Percentiles rank a stretch among this genome's conserved stretches.
Conservation (phyloP, 2,888 invertebrate genomes). For the Drosophila histrio region DNA sequence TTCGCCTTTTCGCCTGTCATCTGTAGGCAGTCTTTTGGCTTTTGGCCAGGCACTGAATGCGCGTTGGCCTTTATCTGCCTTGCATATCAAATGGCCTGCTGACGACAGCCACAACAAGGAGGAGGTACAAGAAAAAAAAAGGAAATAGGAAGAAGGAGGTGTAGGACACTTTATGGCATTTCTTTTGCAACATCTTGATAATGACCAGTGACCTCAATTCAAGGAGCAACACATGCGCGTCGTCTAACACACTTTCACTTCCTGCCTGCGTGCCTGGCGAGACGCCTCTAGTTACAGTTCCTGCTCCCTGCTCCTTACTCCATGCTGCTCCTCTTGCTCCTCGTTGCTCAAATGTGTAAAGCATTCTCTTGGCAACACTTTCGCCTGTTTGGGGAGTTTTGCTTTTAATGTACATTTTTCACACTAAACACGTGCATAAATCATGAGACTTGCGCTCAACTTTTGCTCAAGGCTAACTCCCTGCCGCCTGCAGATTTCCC, state of each 20-base stretch:
- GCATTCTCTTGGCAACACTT: slow-evolving; percentile 62
- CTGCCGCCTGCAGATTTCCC: slow-evolving; percentile 33
- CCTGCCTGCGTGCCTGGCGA: slow-evolving; percentile 37
- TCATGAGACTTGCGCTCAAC: slow-evolving; percentile 62
- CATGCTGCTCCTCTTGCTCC: not conserved
- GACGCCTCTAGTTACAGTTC: slow-evolving; percentile 8
- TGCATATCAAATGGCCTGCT: slow-evolving; percentile 74
- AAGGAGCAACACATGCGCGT: slow-evolving; percentile 50
- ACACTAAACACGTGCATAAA: slow-evolving; percentile 80
- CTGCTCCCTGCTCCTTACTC: not conserved
- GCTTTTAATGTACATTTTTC: slow-evolving; percentile 78
- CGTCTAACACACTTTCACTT: slow-evolving; percentile 73
- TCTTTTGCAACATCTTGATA: slow-evolving; percentile 77
- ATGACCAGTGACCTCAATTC: slow-evolving; percentile 77
- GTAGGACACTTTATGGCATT: slow-evolving; percentile 61
- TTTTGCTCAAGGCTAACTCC: slow-evolving; percentile 75
- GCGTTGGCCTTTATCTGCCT: slow-evolving; percentile 76
- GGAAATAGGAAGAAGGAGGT: slow-evolving; percentile 26
- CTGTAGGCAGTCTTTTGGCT: slow-evolving; percentile 47
- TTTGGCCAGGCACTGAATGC: slow-evolving; percentile 55
- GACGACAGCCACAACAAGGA: slow-evolving; percentile 33
- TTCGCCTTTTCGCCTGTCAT: slow-evolving; percentile 10
- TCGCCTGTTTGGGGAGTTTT: slow-evolving; percentile 49
- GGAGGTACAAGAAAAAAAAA: not conserved
- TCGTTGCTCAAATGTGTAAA: slow-evolving; percentile 24